A percentile compares a stretch with the other conserved stretches of the same genome.
phyloP scores from a whole-genome alignment of 2,888 invertebrate species.

The Nycteola revayana region DNA sequence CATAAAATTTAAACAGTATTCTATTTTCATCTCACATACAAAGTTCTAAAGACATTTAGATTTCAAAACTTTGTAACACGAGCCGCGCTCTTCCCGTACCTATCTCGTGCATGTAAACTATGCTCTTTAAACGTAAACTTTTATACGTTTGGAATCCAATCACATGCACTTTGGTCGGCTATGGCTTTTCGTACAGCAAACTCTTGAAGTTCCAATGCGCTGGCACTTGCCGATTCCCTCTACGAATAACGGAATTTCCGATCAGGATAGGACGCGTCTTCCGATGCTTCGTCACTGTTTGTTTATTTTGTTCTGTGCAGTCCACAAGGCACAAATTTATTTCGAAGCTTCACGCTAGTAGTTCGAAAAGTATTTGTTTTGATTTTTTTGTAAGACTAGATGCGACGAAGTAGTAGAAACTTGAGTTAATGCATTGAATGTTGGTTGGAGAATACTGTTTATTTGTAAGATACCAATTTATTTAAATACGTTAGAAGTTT shows the following conservation, averaged over 20 bases:
- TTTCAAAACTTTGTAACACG: conserved; percentile 23
- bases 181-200: conserved; percentile 44
- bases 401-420: no score
- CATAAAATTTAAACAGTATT: background rate
- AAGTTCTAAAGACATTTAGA: conserved; percentile 27
- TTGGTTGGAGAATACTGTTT: no score
- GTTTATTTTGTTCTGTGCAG: conserved; percentile 48
- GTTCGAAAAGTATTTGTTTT: conserved; percentile 15
- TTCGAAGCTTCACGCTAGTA: conserved; percentile 23
- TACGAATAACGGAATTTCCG: conserved; percentile 73
- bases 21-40: conserved; percentile 15
- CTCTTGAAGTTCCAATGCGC: conserved; percentile 52
- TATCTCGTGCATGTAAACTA: conserved; percentile 39
- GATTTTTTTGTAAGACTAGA: conserved; percentile 6
- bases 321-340: conserved; percentile 34
- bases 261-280: conserved; percentile 49
- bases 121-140: conserved; percentile 62
- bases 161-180: conserved; percentile 53
- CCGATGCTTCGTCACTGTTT: conserved; percentile 45
- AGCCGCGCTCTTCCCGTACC: conserved; percentile 10
- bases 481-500: no score
- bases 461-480: no score
- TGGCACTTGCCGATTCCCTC: conserved; percentile 67
- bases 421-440: no score
- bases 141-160: conserved; percentile 63